Conservation (phyloP, 2,888 invertebrate species). For the Spialia ferax region DNA sequence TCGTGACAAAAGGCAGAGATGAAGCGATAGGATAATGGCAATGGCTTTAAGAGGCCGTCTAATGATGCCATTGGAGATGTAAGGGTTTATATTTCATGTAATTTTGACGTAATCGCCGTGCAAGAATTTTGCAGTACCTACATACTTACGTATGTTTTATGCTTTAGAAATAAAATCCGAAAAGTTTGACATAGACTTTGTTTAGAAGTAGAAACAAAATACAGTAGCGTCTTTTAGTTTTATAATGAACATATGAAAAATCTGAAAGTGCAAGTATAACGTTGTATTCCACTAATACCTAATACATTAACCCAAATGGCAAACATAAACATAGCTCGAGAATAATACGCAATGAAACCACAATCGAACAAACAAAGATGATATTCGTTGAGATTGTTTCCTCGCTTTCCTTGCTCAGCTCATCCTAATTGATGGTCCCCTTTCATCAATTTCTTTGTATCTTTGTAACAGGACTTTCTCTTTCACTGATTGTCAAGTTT, state of each 20-base stretch:
- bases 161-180: not conserved
- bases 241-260: no score
- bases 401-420: not conserved
- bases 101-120: not conserved
- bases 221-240: no score
- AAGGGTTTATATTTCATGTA: slow-evolving; percentile 10
- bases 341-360: not conserved
- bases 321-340: not conserved
- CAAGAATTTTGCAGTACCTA: not conserved
- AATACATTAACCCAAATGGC: not conserved
- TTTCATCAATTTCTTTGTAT: slow-evolving; percentile 7
- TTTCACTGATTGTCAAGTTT: not conserved
- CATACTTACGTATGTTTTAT: no score
- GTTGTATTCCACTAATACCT: no score
- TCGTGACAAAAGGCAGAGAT: slow-evolving; percentile 20
- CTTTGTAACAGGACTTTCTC: not conserved
- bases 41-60: slow-evolving; percentile 6
- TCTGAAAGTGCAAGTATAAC: no score
- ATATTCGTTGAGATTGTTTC: not conserved
- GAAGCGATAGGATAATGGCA: slow-evolving; percentile 16
- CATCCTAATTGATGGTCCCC: not conserved
- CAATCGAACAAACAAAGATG: not conserved
- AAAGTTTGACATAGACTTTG: not conserved
- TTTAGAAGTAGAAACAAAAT: no score
- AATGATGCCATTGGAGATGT: slow-evolving; percentile 17